Conservation (phyloP, 2,797 vertebrate species). For the Amazona finschi region DNA sequence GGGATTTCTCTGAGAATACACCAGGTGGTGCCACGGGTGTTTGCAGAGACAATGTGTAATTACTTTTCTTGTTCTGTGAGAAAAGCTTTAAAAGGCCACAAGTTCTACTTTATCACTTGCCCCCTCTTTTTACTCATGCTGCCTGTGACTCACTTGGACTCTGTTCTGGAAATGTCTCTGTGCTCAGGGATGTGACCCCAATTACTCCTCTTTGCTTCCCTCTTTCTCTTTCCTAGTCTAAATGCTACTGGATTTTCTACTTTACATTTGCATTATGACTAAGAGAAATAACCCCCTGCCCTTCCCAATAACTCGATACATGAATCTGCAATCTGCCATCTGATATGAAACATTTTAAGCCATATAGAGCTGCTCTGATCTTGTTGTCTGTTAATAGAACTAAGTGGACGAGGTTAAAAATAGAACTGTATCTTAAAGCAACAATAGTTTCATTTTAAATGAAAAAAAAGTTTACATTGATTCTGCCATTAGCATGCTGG, state of each 20-base stretch:
- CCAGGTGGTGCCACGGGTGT: conserved; percentile 26
- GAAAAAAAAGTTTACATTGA: conserved; percentile 35
- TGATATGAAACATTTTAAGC: not conserved
- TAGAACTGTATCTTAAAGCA: not conserved
- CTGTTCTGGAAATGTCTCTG: conserved; percentile 49
- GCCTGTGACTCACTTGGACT: not conserved
- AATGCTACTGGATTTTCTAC: conserved; percentile 9
- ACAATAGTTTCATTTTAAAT: not conserved
- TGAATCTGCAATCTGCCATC: not conserved
- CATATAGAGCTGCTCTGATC: not conserved
- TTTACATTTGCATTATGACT: conserved; percentile 47
- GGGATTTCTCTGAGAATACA: conserved; percentile 41
- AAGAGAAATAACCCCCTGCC: conserved; percentile 25
- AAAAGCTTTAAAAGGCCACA: conserved; percentile 23
- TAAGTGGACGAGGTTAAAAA: conserved; percentile 8
- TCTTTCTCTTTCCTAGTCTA: not conserved
- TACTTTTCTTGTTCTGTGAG: conserved; percentile 52
- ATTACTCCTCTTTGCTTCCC: conserved; percentile 31
- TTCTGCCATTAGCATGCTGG: not conserved
- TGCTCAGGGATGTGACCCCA: conserved; percentile 53
- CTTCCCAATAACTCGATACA: not conserved
- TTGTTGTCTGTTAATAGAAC: not conserved
- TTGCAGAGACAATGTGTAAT: conserved; percentile 50
- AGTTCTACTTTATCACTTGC: conserved; percentile 13
- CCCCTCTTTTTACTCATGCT: conserved; percentile 11